Percentiles rank a stretch among this genome's conserved stretches.
Evolutionary conservation across 2,113 vertebrate genomes (phyloP).

Genomic region (Pygoscelis antarcticus): DNA sequence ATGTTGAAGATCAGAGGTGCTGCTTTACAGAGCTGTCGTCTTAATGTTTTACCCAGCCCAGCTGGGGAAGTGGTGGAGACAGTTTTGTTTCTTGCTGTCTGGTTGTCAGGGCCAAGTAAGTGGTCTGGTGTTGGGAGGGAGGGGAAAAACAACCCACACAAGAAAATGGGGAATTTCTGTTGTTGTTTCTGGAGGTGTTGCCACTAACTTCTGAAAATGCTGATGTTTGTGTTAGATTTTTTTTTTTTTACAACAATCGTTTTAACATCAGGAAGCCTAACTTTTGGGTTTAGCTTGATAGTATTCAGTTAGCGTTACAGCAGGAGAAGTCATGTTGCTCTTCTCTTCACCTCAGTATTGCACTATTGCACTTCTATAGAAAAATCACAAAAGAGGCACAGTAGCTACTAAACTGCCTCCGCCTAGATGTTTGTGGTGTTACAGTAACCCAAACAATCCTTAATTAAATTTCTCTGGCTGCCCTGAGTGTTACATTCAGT

Average conservation of each 20-base stretch:
- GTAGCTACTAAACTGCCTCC: background rate
- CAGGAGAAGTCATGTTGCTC: background rate
- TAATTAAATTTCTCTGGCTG: background rate
- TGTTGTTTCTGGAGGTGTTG: background rate
- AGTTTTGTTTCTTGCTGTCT: background rate
- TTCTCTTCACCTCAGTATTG: background rate
- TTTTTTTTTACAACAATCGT: background rate
- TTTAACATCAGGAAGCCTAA: background rate
- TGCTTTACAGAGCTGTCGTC: background rate
- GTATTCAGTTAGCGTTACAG: background rate
- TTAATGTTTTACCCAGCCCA: background rate
- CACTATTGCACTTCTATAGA: background rate
- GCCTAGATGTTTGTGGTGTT: background rate
- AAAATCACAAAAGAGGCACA: background rate
- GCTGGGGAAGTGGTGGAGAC: background rate
- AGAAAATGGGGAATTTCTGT: background rate
- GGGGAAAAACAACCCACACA: background rate
- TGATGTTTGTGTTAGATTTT: background rate
- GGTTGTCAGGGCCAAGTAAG: background rate
- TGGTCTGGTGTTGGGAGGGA: background rate
- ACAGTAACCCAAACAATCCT: slow-evolving; percentile 9
- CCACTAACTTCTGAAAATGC: background rate
- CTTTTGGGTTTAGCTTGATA: background rate
- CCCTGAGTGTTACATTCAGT: background rate
- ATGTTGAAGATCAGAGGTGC: background rate